Percentiles rank a stretch among this genome's conserved stretches.
Conservation (phyloP, 1,140 invertebrate species). For the Nasonia giraulti region DNA sequence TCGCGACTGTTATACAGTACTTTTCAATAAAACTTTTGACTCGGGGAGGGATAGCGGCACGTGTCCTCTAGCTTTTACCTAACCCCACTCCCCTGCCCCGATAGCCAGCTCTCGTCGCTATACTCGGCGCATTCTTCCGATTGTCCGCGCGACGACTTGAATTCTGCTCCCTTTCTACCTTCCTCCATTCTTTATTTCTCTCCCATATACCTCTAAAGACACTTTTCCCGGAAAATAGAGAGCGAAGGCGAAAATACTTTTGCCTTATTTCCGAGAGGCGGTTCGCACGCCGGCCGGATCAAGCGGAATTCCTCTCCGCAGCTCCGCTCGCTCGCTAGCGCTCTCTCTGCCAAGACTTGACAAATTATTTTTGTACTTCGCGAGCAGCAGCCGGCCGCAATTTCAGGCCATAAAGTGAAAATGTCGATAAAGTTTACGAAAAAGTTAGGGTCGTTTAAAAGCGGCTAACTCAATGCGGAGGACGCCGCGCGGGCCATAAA, state of each 20-base stretch:
- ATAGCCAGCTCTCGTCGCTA: conserved; percentile 11
- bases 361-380: conserved; percentile 43
- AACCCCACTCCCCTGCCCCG: neutral
- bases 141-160: conserved; percentile 17
- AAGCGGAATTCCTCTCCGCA: conserved; percentile 13
- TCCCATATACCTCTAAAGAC: neutral
- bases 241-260: conserved; percentile 30
- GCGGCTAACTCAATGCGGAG: conserved; percentile 1
- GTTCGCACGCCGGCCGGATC: neutral
- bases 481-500: neutral
- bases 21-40: conserved; percentile 51
- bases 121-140: conserved; percentile 34
- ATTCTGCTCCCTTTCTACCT: conserved; percentile 35
- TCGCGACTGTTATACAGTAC: conserved; percentile 43
- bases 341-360: conserved; percentile 20
- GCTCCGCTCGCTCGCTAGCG: neutral
- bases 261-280: conserved; percentile 11
- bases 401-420: conserved; percentile 13
- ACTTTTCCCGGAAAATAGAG: neutral
- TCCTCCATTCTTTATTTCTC: neutral
- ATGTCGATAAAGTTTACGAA: conserved; percentile 37
- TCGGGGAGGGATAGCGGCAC: neutral
- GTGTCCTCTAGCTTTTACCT: neutral
- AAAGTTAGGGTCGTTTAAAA: conserved; percentile 23
- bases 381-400: neutral